These are phyloP conservation scores for Pachycephala philippinensis DNA, from an alignment of 2,113 vertebrate genomes.

Conservation along the genomic window DNA sequence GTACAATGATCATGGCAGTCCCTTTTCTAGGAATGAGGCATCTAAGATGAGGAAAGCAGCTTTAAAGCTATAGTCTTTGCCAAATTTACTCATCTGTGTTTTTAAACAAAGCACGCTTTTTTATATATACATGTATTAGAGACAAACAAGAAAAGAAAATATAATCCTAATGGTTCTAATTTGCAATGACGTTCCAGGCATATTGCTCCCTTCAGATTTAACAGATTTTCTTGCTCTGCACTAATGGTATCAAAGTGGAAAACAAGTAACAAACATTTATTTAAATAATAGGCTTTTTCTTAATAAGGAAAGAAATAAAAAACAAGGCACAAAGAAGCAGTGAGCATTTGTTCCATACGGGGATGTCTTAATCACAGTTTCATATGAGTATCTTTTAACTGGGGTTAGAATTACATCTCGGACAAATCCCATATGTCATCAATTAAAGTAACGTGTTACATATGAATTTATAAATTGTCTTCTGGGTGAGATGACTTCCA, in stretches of 20 bases:
- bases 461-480: background rate
- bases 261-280: background rate
- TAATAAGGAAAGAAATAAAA: background rate
- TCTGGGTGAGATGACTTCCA: background rate
- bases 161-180: background rate
- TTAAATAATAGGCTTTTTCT: background rate
- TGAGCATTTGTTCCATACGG: background rate
- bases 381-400: background rate
- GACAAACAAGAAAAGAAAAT: background rate
- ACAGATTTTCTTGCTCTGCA: background rate
- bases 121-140: background rate
- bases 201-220: background rate
- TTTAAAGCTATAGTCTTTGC: background rate
- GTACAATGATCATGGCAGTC: background rate
- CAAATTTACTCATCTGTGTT: background rate
- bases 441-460: background rate
- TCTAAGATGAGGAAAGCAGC: background rate
- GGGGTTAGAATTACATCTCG: background rate
- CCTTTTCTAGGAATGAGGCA: background rate
- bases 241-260: background rate
- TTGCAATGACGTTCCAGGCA: background rate
- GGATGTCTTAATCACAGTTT: background rate
- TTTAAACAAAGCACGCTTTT: background rate
- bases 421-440: background rate
- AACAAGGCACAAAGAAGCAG: background rate